Base-by-base conservation (phyloP, 35 echinoderm and acorn worm species). In the Patiria miniata region DNA sequence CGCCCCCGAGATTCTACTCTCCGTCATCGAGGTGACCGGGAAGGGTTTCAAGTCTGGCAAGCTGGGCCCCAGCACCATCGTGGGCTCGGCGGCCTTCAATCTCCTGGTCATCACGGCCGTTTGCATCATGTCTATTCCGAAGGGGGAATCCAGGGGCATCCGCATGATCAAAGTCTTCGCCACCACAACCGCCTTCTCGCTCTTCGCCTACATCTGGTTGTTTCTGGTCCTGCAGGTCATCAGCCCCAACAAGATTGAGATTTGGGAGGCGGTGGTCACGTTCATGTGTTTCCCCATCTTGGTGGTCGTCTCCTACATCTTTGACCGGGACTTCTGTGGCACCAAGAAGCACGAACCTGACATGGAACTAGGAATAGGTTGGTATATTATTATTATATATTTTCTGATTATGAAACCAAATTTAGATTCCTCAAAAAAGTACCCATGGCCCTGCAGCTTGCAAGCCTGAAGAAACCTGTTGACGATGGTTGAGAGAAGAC, bases 121-220 rank as follows among this genome's bases (percentile, higher is more conserved):
- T 8, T 95, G 96, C 47, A 78, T 99, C 8, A 53, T 69, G 23
- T 79, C 51, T n/a, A 94, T 99, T 14, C 93, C 96, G 0, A 68
- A 83, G 2, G 89, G 89, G 1, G 93, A 99, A 29, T 39, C 69
- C n/a, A 79, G 90, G 23, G 73, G 89, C 0, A 95, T 99, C 33
- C 58, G 87, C n/a, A 77, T 52, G 61, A 92, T 99, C 37, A 94
- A 94, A 50, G 96, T 99, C 78, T 99, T 99, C 84, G 86, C 32
- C 15, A 80, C 90, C 30, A 99, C 96, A 4, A 90, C 96, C 38
- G 21, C 61, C 60, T 99, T 99, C 58, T 94, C 92, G 4, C 76
- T 99, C 52, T 95, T 99, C 58, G 96, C 96, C 0, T 99, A 99
- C 42, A 83, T 99, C 76, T 99, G 96, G 96, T 54, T 99, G 16